These are phyloP conservation scores for Scophthalmus maximus DNA, from an alignment of 2,113 vertebrate genomes.

Conservation along the genomic window DNA sequence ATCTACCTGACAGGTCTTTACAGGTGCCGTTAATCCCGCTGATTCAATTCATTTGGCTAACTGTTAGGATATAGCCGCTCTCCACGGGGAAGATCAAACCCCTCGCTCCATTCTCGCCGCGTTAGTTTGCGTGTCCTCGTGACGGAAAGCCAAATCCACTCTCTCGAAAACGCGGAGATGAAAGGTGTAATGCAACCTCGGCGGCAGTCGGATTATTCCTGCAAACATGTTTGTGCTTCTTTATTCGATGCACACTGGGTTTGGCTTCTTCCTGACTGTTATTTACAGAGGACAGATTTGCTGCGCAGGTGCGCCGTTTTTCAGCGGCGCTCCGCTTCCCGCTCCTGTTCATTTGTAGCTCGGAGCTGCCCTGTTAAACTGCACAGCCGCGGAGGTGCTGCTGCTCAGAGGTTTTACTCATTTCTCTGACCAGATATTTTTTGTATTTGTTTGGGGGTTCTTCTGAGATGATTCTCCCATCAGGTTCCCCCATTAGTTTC, in stretches of 20 bases:
- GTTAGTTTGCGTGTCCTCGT: conserved; percentile 65
- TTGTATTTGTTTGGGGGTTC: neutral
- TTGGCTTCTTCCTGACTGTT: conserved; percentile 20
- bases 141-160: conserved; percentile 70
- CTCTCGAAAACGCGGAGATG: conserved; percentile 59
- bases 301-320: conserved; percentile 58
- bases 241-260: conserved; percentile 57
- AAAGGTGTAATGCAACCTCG: conserved; percentile 63
- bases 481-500: neutral
- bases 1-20: conserved; percentile 84
- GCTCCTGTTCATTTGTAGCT: conserved; percentile 34
- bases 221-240: conserved; percentile 54
- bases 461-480: neutral
- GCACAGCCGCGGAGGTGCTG: neutral
- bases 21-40: conserved; percentile 82
- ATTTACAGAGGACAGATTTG: conserved; percentile 58
- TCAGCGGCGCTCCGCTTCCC: too few relatives aligned
- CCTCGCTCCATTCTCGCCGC: conserved; percentile 58
- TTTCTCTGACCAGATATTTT: neutral
- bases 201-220: conserved; percentile 66
- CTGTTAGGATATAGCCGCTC: conserved; percentile 72
- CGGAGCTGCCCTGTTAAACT: conserved; percentile 15
- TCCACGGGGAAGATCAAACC: conserved; percentile 73
- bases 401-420: neutral
- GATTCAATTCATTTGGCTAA: conserved; percentile 82